phyloP scores from a whole-genome alignment of 64 coral and sea anemone species.

The Pocillopora damicornis region DNA sequence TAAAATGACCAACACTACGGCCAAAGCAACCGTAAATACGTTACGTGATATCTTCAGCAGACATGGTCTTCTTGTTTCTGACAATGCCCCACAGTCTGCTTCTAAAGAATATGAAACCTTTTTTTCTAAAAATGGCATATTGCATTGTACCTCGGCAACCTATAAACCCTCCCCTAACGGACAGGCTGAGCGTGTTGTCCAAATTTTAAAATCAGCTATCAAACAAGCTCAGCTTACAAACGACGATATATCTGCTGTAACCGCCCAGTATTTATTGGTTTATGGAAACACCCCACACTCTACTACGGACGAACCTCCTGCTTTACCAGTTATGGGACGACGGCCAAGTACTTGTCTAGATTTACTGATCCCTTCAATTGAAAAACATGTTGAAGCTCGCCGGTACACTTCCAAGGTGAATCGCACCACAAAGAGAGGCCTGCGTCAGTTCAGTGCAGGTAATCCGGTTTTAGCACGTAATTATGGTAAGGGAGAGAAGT shows the following conservation, averaged over 20 bases:
- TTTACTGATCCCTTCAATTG: no score
- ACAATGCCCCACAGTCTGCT: constrained; percentile 39
- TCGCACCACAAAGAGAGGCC: constrained; percentile 24
- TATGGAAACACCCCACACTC: constrained; percentile 51
- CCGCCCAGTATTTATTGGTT: constrained; percentile 24
- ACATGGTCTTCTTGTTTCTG: constrained; percentile 40
- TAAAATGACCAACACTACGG: constrained; percentile 47
- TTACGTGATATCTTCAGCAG: constrained; percentile 53
- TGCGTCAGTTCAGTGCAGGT: constrained; percentile 27
- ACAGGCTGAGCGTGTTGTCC: constrained; percentile 49
- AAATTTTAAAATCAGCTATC: constrained; percentile 40
- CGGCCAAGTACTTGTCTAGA: background rate
- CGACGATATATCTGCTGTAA: constrained; percentile 22
- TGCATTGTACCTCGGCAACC: constrained; percentile 30
- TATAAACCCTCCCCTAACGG: constrained; percentile 54
- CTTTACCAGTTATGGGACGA: constrained; percentile 24
- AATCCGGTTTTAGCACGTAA: constrained; percentile 32
- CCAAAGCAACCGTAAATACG: constrained; percentile 24
- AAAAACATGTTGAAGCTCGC: constrained; percentile 23
- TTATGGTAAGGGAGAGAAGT: constrained; percentile 49
- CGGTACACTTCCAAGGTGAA: constrained; percentile 34
- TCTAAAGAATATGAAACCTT: constrained; percentile 50
- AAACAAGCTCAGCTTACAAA: constrained; percentile 39
- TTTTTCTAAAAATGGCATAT: constrained; percentile 29
- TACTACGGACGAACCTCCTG: constrained; percentile 37